Conservation (phyloP, 2,888 invertebrate genomes). For the Choristoneura rosaceana region DNA sequence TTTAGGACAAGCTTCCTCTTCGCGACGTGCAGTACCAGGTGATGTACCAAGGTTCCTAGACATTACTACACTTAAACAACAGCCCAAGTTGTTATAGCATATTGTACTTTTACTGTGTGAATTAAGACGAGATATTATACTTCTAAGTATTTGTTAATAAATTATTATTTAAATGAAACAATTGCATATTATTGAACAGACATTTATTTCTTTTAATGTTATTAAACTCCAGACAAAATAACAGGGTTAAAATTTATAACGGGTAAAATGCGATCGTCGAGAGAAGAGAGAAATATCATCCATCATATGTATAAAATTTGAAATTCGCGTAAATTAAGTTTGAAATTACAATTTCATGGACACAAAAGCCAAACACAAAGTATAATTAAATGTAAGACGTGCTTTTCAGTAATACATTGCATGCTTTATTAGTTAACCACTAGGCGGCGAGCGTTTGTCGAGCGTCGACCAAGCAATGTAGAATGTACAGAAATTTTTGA, state of each 20-base stretch:
- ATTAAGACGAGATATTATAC: conserved; percentile 38
- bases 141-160: conserved; percentile 34
- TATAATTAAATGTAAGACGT: too few species aligned
- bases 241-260: conserved; percentile 69
- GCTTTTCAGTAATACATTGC: too few species aligned
- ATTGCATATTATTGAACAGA: conserved; percentile 70
- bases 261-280: conserved; percentile 42
- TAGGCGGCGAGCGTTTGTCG: too few species aligned
- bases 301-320: conserved; percentile 7
- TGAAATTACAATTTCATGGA: not conserved
- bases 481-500: too few species aligned
- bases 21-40: conserved; percentile 52
- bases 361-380: not conserved
- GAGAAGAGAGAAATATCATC: conserved; percentile 28
- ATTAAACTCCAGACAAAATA: conserved; percentile 79
- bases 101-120: conserved; percentile 27
- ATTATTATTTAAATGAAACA: conserved; percentile 55
- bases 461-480: too few species aligned
- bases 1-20: conserved; percentile 55
- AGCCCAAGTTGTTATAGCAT: conserved; percentile 86
- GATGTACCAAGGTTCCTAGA: conserved; percentile 87
- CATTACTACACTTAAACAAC: conserved; percentile 88
- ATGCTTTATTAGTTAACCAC: too few species aligned
- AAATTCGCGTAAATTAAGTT: not conserved
- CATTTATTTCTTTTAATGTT: conserved; percentile 70